Evolutionary conservation across 2,113 vertebrate species (phyloP), one percentile per base, ranked within the genome.

Genomic region (Ploceus nigricollis): DNA sequence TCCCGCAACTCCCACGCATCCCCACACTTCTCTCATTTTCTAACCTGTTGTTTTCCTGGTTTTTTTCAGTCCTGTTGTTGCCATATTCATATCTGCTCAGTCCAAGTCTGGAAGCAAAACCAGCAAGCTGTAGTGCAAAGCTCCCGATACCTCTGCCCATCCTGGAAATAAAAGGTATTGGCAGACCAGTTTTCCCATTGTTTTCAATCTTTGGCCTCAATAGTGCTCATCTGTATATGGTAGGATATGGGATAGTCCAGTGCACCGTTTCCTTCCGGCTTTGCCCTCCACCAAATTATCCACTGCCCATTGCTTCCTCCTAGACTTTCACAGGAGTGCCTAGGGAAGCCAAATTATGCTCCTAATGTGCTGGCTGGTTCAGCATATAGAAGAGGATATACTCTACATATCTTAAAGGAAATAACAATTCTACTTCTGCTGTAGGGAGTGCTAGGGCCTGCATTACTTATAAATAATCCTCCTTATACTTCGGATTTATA

Each of bases 41-140:
- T 31, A 66, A 4, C 4, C 4, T 25, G 14, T 37, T 44, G 44
- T 72, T 28, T 35, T 11, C 8, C 2, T 37, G 0, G 0, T 0
- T 50, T 73, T 42, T 64, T 83, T 53, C 31, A 54, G 6, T 60
- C 6, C 23, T 20, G 0, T n/a, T 37, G 25, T 45, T 31, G 37
- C 13, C 24, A 11, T 64, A 51, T 58, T 80, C n/a, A 8, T 4
- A 2, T 30, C 50, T 63, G 28, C 25, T 68, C 5, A 22, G 17
- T 69, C 25, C 30, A 30, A 33, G 23, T 54, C 37, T 63, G 23
- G 53, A 65, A 78, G 51, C 0, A 5, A 90, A 95, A 78, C 2
- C 21, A 16, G 14, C 47, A 64, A 68, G 48, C 15, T 0, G 0
- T 25, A 35, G 31, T 12, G 19, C 16, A 40, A 56, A 81, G 15